phyloP scores from a whole-genome alignment of 2,797 vertebrate species.

The Pagetopsis macropterus region DNA sequence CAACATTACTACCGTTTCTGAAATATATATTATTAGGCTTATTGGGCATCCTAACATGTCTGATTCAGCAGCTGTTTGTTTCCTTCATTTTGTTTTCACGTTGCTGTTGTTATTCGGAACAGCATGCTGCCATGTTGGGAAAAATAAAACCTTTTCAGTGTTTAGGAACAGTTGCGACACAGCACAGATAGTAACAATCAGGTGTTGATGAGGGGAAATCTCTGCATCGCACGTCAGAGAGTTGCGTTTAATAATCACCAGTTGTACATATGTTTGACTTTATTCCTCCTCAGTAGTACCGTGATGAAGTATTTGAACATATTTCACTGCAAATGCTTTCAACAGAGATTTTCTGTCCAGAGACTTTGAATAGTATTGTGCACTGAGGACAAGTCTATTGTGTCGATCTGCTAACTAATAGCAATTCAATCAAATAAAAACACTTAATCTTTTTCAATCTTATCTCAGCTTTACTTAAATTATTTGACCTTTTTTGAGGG shows the following conservation, averaged over 20 bases:
- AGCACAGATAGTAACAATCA: too few species aligned
- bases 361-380: neutral
- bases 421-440: neutral
- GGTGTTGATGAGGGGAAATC: too few species aligned
- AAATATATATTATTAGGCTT: constrained; percentile 2
- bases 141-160: neutral
- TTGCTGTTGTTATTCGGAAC: constrained; percentile 25
- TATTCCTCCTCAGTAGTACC: neutral
- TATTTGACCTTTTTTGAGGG: neutral
- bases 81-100: constrained; percentile 1
- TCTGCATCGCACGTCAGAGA: neutral
- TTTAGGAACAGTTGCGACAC: neutral
- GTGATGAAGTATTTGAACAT: constrained; percentile 15
- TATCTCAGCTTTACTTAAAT: neutral
- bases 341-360: neutral
- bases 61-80: constrained; percentile 25
- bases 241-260: constrained; percentile 10
- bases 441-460: neutral
- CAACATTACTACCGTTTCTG: neutral
- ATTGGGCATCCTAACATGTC: neutral
- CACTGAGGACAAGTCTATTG: neutral
- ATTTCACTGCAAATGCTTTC: neutral
- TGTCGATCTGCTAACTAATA: neutral
- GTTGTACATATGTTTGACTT: neutral
- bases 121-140: neutral